Percentiles rank a stretch among this genome's conserved stretches.
These are phyloP conservation scores for Parapsyche elsis DNA, from an alignment of 1,140 invertebrate genomes.

Conservation along the genomic window DNA sequence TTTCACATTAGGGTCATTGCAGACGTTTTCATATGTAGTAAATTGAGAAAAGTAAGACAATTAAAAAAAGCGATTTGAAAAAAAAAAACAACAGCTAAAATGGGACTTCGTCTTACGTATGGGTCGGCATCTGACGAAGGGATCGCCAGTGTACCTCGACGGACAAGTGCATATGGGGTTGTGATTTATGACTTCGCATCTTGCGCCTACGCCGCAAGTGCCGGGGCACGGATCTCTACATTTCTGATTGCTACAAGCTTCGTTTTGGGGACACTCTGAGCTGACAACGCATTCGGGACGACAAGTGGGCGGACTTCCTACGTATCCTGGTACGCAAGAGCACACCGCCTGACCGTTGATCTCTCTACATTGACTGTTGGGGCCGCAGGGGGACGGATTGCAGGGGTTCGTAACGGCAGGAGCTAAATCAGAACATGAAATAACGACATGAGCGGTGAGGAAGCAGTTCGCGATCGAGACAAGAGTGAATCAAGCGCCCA, in stretches of 20 bases:
- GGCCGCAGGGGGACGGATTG: constrained; percentile 72
- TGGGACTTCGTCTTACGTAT: constrained; percentile 66
- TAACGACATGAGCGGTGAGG: no score
- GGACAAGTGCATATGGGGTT: constrained; percentile 75
- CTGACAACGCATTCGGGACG: constrained; percentile 71
- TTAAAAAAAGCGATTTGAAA: background rate
- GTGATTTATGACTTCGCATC: constrained; percentile 73
- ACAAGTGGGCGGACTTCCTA: constrained; percentile 73
- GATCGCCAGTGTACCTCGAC: constrained; percentile 71
- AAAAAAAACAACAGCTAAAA: constrained; percentile 30
- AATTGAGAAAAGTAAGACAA: no score
- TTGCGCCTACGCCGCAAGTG: constrained; percentile 73
- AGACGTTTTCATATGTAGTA: constrained; percentile 60
- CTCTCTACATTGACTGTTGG: constrained; percentile 72
- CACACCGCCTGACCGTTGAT: constrained; percentile 73
- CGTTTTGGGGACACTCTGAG: constrained; percentile 68
- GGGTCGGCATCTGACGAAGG: constrained; percentile 70
- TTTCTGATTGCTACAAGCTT: constrained; percentile 72
- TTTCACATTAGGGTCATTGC: constrained; percentile 57
- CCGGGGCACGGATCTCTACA: constrained; percentile 73
- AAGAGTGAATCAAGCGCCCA: background rate
- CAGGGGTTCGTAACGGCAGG: constrained; percentile 66
- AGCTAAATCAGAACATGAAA: constrained; percentile 58
- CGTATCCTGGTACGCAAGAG: constrained; percentile 71
- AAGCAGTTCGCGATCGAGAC: background rate